A percentile compares a stretch with the other conserved stretches of the same genome.
These are phyloP conservation scores for Solea solea DNA, from an alignment of 2,113 vertebrate genomes.

Conservation along the genomic window DNA sequence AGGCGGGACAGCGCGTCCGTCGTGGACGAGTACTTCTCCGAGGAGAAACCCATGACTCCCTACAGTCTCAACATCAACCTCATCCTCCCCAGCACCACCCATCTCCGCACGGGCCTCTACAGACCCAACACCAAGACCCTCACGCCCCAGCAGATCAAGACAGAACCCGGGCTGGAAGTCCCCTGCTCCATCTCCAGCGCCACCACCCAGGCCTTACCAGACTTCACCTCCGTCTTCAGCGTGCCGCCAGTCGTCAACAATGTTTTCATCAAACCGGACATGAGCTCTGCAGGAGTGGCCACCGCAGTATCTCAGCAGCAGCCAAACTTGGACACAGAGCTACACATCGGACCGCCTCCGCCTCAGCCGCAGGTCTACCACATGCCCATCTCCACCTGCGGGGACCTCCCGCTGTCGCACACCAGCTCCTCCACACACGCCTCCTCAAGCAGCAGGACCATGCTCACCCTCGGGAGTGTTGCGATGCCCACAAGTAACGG, in stretches of 20 bases:
- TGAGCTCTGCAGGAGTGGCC: conserved; percentile 56
- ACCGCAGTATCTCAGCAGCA: conserved; percentile 8
- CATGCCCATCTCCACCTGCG: conserved; percentile 78
- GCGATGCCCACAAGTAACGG: conserved; percentile 71
- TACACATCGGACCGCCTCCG: conserved; percentile 74
- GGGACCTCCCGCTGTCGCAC: conserved; percentile 77
- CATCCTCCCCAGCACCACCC: conserved; percentile 88
- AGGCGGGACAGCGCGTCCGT: conserved; percentile 89
- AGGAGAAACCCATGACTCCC: conserved; percentile 81
- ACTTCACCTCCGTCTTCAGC: conserved; percentile 93
- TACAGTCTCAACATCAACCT: conserved; percentile 95
- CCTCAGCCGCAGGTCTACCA: conserved; percentile 86
- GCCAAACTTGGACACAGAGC: conserved; percentile 67
- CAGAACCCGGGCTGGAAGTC: conserved; percentile 83
- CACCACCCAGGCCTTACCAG: conserved; percentile 88
- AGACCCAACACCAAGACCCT: conserved; percentile 74
- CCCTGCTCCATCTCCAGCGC: conserved; percentile 77
- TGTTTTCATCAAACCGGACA: conserved; percentile 90
- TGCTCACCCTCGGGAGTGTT: conserved; percentile 81
- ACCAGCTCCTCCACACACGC: conserved; percentile 64
- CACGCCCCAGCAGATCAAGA: conserved; percentile 85
- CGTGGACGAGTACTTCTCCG: conserved; percentile 91
- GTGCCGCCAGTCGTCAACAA: conserved; percentile 86
- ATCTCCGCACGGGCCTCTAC: conserved; percentile 90
- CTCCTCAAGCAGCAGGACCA: conserved; percentile 73